Percentiles rank a stretch among this genome's conserved stretches.
Conservation (phyloP, 2,113 vertebrate species). For the Xenus cinereus region DNA sequence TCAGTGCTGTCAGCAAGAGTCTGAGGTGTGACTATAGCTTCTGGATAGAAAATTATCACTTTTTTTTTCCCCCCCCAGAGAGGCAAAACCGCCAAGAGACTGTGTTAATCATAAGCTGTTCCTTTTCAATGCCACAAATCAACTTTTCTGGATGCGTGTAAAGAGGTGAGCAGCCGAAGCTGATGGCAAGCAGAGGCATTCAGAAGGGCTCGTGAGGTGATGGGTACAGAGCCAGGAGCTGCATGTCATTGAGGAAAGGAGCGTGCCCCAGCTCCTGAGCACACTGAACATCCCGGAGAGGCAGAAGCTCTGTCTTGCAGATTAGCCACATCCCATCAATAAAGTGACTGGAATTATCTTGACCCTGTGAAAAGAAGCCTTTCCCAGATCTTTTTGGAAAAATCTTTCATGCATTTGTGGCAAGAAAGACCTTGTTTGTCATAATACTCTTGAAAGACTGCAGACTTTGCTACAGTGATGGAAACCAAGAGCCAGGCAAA, state of each 20-base stretch:
- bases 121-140: background rate
- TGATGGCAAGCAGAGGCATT: background rate
- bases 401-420: background rate
- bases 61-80: background rate
- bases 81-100: background rate
- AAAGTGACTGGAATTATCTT: background rate
- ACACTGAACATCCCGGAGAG: background rate
- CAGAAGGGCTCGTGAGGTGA: background rate
- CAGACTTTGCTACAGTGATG: background rate
- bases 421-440: background rate
- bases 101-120: background rate
- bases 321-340: background rate
- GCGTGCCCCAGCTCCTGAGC: accelerated
- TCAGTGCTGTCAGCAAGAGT: background rate
- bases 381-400: background rate
- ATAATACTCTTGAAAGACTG: background rate
- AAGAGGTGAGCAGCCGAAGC: background rate
- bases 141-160: background rate
- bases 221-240: background rate
- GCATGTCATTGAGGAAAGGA: background rate
- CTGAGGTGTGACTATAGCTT: background rate
- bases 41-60: background rate
- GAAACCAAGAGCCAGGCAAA: background rate
- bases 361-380: background rate
- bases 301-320: background rate